Percentiles rank a stretch among this genome's conserved stretches.
These are phyloP conservation scores for Malurus splendens DNA, from an alignment of 2,797 vertebrate species.

Conservation along the genomic window DNA sequence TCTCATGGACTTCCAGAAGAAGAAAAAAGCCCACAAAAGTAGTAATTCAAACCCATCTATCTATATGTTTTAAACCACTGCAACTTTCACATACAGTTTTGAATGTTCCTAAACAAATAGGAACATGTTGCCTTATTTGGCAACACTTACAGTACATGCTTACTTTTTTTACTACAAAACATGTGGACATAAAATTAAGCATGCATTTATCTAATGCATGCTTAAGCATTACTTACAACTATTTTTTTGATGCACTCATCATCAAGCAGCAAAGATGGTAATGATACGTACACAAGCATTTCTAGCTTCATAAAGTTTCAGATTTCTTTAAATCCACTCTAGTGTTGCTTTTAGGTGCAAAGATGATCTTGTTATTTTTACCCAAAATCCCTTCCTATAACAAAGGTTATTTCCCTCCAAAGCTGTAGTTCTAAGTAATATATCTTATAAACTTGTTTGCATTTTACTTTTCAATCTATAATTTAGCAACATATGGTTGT, in stretches of 20 bases:
- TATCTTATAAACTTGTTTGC: not conserved
- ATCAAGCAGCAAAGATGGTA: not conserved
- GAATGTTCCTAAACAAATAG: not conserved
- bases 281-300: not conserved
- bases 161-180: not conserved
- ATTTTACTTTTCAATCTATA: conserved; percentile 16
- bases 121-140: not conserved
- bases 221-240: not conserved
- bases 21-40: not conserved
- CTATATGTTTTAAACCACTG: not conserved
- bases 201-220: not conserved
- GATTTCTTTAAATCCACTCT: not conserved
- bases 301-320: not conserved
- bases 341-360: not conserved
- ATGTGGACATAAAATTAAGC: not conserved
- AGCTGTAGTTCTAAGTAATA: not conserved
- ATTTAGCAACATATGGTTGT: not conserved
- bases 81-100: not conserved
- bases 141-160: not conserved
- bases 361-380: not conserved
- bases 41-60: not conserved
- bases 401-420: not conserved
- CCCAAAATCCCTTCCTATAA: not conserved
- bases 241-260: not conserved
- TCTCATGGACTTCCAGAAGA: not conserved